A percentile compares a stretch with the other conserved stretches of the same genome.
phyloP scores from a whole-genome alignment of 2,888 invertebrate genomes.

The Dexiosoma caninum region DNA sequence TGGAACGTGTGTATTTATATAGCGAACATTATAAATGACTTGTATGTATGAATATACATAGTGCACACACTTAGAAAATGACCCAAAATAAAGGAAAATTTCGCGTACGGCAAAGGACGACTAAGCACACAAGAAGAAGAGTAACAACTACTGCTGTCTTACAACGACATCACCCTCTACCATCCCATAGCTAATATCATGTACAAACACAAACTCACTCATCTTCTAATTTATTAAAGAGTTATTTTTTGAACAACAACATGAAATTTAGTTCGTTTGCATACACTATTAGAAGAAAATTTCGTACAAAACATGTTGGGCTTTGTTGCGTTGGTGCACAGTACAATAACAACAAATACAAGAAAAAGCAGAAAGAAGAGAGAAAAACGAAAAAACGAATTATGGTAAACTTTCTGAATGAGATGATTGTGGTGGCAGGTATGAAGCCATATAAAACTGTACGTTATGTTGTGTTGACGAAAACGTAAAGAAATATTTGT shows the following conservation, averaged over 20 bases:
- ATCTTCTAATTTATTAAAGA: slow-evolving; percentile 1
- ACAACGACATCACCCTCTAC: not conserved
- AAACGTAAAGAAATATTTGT: slow-evolving; percentile 40
- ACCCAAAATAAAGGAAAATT: slow-evolving; percentile 39
- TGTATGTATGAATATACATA: not conserved
- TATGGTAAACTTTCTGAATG: not conserved
- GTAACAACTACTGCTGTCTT: not conserved
- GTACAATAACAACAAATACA: slow-evolving; percentile 7
- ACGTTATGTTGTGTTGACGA: slow-evolving; percentile 33
- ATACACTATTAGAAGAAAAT: slow-evolving; percentile 57
- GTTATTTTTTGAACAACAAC: slow-evolving; percentile 25
- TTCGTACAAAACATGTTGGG: slow-evolving; percentile 38
- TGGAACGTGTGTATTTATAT: not conserved
- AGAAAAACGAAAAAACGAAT: slow-evolving; percentile 25
- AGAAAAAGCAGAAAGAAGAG: not conserved
- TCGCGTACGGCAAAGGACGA: slow-evolving; percentile 57
- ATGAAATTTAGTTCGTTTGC: too few species aligned
- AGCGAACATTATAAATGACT: not conserved
- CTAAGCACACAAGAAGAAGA: slow-evolving; percentile 31
- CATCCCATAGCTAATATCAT: not conserved
- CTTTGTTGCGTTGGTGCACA: slow-evolving; percentile 44
- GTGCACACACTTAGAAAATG: slow-evolving; percentile 30
- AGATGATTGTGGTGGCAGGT: not conserved
- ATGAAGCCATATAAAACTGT: not conserved
- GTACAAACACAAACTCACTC: not conserved